A percentile compares a stretch with the other conserved stretches of the same genome.
Evolutionary conservation across 1,140 invertebrate genomes (phyloP).

Genomic region (Muscidifurax raptorellus): DNA sequence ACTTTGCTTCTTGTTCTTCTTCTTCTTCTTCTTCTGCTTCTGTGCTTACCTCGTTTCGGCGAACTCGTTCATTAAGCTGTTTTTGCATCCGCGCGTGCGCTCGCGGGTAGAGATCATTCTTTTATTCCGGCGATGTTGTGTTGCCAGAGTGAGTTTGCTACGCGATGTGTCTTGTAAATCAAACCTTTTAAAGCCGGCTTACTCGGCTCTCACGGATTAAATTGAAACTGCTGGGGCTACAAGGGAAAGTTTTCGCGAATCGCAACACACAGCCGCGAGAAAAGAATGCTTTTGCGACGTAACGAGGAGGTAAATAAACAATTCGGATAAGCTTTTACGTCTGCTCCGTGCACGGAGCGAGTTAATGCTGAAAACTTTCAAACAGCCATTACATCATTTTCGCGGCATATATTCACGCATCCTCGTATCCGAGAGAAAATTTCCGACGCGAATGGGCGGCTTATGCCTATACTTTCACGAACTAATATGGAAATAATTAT

Average conservation of each 20-base stretch:
- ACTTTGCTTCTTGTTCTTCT: not conserved
- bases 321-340: not conserved
- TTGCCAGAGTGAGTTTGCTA: not conserved
- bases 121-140: not conserved
- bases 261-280: not conserved
- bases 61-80: conserved; percentile 38
- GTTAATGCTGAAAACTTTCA: not conserved
- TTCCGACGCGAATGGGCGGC: too few species aligned
- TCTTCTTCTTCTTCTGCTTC: not conserved
- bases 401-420: too few species aligned
- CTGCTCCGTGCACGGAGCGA: not conserved
- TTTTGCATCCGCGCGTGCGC: conserved; percentile 46
- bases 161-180: not conserved
- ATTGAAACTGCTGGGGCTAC: not conserved
- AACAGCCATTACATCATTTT: not conserved
- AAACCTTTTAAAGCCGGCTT: not conserved
- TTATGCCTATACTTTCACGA: too few species aligned
- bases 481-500: too few species aligned
- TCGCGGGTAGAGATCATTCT: not conserved
- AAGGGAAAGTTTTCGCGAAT: not conserved
- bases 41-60: conserved; percentile 16
- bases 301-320: not conserved
- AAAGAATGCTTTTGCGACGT: not conserved
- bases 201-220: not conserved
- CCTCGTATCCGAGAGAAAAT: too few species aligned